A percentile compares a stretch with the other conserved stretches of the same genome.
Evolutionary conservation across 2,113 vertebrate genomes (phyloP).

Genomic region (Istiophorus platypterus): DNA sequence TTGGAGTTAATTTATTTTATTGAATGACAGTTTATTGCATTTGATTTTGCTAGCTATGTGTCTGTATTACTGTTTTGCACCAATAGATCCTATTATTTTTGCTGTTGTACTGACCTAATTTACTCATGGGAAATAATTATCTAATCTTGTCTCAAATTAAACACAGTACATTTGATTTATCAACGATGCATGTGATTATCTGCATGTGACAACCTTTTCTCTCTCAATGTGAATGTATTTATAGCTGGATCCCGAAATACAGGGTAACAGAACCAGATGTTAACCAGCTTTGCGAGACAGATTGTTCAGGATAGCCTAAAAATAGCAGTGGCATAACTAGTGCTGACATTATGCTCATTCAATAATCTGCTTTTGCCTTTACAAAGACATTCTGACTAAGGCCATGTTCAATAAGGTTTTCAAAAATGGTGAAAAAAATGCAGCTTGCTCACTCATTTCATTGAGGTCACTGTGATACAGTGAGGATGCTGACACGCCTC

Average conservation of each 20-base stretch:
- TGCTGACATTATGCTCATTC: too few species aligned
- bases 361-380: too few species aligned
- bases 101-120: not conserved
- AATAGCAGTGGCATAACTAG: too few species aligned
- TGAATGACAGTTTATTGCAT: too few species aligned
- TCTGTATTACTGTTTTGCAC: not conserved
- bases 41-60: not conserved
- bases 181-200: not conserved
- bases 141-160: constrained; percentile 5
- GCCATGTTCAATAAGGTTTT: constrained; percentile 31
- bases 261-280: not conserved
- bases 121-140: constrained; percentile 7
- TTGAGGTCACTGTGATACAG: constrained; percentile 28
- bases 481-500: not conserved
- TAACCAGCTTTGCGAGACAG: too few species aligned
- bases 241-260: not conserved
- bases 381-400: constrained; percentile 17
- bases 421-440: constrained; percentile 7
- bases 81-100: not conserved
- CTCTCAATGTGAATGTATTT: not conserved
- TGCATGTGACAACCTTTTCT: not conserved
- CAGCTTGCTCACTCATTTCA: constrained; percentile 47
- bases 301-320: too few species aligned
- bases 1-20: not conserved
- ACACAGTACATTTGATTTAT: constrained; percentile 1